phyloP scores from a whole-genome alignment of 2,888 invertebrate genomes.

The Drosophila quinaria region DNA sequence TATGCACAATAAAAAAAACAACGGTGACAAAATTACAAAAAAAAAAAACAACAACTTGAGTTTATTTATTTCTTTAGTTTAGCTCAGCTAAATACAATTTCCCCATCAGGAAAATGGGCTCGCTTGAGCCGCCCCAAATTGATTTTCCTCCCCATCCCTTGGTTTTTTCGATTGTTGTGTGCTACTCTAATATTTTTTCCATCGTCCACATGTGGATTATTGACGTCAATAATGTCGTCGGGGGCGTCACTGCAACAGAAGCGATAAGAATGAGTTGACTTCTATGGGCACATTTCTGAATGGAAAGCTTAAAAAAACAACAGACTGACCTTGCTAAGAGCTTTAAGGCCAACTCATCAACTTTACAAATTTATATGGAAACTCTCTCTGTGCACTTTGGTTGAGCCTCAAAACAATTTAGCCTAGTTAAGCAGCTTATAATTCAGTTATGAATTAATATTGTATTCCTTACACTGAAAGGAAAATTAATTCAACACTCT shows the following conservation, averaged over 20 bases:
- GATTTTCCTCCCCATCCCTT: conserved; percentile 27
- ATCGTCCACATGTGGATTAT: conserved; percentile 35
- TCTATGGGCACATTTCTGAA: conserved; percentile 2
- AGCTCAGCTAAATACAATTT: conserved; percentile 11
- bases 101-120: conserved; percentile 25
- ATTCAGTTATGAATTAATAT: conserved; percentile 29
- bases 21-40: conserved; percentile 85
- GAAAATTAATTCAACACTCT: conserved; percentile 40
- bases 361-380: conserved; percentile 10
- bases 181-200: conserved; percentile 17
- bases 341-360: conserved; percentile 10
- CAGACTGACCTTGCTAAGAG: background rate
- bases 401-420: conserved; percentile 1
- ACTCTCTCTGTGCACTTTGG: background rate
- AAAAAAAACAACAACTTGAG: conserved; percentile 60
- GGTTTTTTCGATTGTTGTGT: conserved; percentile 20
- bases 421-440: conserved; percentile 24
- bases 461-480: background rate
- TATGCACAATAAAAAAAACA: conserved; percentile 85
- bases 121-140: conserved; percentile 21
- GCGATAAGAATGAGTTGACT: conserved; percentile 35
- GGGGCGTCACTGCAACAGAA: conserved; percentile 30
- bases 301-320: background rate
- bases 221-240: conserved; percentile 18
- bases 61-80: background rate